phyloP scores from a whole-genome alignment of 2,888 invertebrate species.

The Tineola bisselliella region DNA sequence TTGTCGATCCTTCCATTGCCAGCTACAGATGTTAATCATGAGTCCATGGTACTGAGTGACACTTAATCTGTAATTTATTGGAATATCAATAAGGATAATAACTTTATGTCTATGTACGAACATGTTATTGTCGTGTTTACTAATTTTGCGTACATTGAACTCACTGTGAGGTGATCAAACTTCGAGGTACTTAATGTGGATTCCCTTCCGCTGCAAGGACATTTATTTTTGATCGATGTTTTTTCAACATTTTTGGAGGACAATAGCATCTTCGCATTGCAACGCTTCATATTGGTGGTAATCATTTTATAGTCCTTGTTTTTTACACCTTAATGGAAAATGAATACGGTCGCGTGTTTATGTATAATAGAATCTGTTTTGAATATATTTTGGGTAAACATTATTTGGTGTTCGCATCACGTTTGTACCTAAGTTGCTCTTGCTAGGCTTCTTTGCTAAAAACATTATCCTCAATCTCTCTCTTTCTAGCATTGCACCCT shows the following conservation, averaged over 20 bases:
- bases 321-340: no score
- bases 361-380: background rate
- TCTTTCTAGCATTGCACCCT: constrained; percentile 24
- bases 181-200: constrained; percentile 16
- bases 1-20: background rate
- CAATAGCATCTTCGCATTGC: no score
- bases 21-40: no score
- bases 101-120: background rate
- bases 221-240: background rate
- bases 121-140: constrained; percentile 11
- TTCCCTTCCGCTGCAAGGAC: background rate
- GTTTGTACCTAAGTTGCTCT: constrained; percentile 1
- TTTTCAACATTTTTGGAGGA: background rate
- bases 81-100: background rate
- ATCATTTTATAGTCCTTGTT: no score
- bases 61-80: background rate
- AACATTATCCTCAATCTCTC: constrained; percentile 35
- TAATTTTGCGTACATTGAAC: constrained; percentile 28
- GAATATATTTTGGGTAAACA: background rate
- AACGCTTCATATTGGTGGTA: no score
- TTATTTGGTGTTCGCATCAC: background rate
- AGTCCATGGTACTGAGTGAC: background rate
- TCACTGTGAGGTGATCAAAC: constrained; percentile 29
- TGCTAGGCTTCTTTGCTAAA: constrained; percentile 3
- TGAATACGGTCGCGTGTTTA: background rate